These are phyloP conservation scores for Miichthys miiuy DNA, from an alignment of 2,797 vertebrate species.

Conservation along the genomic window DNA sequence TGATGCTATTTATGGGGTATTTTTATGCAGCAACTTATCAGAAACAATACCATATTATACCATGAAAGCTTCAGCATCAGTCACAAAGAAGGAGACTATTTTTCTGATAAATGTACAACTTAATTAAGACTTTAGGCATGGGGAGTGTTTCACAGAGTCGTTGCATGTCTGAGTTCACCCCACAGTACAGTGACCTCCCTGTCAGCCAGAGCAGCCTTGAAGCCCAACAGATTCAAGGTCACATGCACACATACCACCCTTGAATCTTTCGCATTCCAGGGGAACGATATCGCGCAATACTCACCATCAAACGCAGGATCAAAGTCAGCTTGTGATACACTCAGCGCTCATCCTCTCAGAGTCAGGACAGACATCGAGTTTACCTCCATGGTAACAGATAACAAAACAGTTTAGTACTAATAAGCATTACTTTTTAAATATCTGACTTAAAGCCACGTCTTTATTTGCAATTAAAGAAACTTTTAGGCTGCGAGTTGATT, in stretches of 20 bases:
- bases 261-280: slow-evolving; percentile 25
- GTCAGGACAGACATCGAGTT: neutral
- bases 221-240: slow-evolving; percentile 11
- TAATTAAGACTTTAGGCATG: neutral
- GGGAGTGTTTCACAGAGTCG: neutral
- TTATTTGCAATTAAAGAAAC: neutral
- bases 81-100: no score
- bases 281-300: neutral
- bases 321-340: neutral
- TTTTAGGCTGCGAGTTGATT: neutral
- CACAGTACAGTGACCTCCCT: neutral
- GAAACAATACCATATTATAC: neutral
- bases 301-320: neutral
- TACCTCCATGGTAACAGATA: no score
- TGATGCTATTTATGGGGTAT: neutral
- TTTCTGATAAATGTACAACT: no score
- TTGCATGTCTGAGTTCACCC: neutral
- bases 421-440: no score
- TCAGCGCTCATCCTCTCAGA: neutral
- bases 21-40: neutral
- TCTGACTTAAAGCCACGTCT: no score
- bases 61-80: neutral
- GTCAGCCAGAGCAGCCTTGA: slow-evolving; percentile 1
- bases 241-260: neutral
- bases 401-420: no score